Evolutionary conservation across 2,113 vertebrate genomes (phyloP), one percentile per base, ranked within the genome.

Genomic region (Camelus dromedarius): DNA sequence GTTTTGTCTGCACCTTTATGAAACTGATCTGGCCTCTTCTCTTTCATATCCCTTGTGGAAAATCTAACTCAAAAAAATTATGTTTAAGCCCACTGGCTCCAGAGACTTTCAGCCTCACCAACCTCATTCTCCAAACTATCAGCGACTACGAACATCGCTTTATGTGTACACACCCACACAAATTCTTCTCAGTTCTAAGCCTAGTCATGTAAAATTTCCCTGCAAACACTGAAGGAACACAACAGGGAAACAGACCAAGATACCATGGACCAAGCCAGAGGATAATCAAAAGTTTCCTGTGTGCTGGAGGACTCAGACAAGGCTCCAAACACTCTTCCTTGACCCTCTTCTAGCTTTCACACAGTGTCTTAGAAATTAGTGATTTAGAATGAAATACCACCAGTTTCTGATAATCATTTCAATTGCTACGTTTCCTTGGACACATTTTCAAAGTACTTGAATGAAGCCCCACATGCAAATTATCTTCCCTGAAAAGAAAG

Each of bases 401-500:
- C 48, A 89, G 82, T 86, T 93, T 96, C 82, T 96, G 73, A 96
- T 95, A 70, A 95, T 95, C 73, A 58, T 81, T 96, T 80, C 79
- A 87, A 97, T 81, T 87, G 89, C 64, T 94, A n/a, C 0, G 19
- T 96, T 89, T 97, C 56, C 72, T 96, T 93, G 81, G 92, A 93
- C 87, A 70, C 28, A 64, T 94, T 96, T 96, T 96, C 82, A 97
- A 96, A 97, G 92, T 54, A 62, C 75, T 97, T 96, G 79, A 96
- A 93, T 95, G 73, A 83, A 98, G 70, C 22, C 38, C 54, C 89
- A 90, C 93, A 90, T 88, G 94, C 90, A 95, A 97, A 98, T 98
- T 96, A 93, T 97, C 92, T 96, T 96, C 90, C 77, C 81, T 95
- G 95, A 95, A 93, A 96, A 96, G 88, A 95, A 97, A 96, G 64